Base-by-base conservation (phyloP, 2,113 vertebrate species). In the Lagopus muta region DNA sequence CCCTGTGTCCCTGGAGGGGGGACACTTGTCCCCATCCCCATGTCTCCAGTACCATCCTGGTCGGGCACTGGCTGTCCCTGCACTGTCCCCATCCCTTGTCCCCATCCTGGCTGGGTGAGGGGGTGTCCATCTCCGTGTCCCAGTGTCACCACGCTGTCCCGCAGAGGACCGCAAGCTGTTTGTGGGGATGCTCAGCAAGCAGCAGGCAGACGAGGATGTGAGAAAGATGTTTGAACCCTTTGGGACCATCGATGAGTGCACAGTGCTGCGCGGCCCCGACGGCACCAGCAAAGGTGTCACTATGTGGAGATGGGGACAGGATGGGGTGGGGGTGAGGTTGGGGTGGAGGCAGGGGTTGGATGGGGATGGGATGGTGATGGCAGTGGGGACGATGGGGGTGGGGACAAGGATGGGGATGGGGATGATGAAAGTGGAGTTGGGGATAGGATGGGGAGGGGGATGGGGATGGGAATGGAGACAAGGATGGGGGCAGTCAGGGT, bases 141-240 rank as follows among this genome's bases (percentile, higher is more conserved):
- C 42, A 20, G 13, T 54, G 50, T 24, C 16, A 57, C 58, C 32
- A 13, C 15, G 74, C 96, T 52, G 27, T 52, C 64, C 67, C 5
- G 45, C 97, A 99, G 99, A 99, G 98, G 99, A 99, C 97, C 98
- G 99, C 96, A 99, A 99, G 97, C 97, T 99, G 84, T 99, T 99
- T 97, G 99, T 99, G 89, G 99, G 99, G 74, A 99, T 99, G 99
- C 97, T 99, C 96, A 99, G 99, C 73, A 99, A 99, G 97, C 99
- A 99, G 96, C 99, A 99, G 97, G 98, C 98, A 36, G 99, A 99
- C 70, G 99, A 99, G 83, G 99, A 99, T 1, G 99, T 99, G 70
- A 98, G 98, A 91, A 98, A 98, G 97, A 98, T 99, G 98, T 99
- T 99, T 28, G 99, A 99, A 90, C 98, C 98, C 16, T 99, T 99